Conservation (phyloP, 1,140 invertebrate species). For the Trichogramma pretiosum region DNA sequence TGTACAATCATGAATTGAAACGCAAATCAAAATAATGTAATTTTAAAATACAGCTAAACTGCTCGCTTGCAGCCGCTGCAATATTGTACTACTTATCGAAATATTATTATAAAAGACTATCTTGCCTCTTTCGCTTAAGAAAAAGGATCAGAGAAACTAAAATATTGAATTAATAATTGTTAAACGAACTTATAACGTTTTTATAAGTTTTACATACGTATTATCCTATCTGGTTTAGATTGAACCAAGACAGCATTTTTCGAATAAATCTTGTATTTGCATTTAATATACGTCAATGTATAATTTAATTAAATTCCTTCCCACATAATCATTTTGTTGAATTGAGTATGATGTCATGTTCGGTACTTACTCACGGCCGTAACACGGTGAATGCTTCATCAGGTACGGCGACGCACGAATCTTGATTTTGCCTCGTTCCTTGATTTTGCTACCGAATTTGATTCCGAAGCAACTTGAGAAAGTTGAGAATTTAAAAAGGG, state of each 20-base stretch:
- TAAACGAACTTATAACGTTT: constrained; percentile 15
- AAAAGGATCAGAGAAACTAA: constrained; percentile 15
- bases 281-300: neutral
- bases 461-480: too few relatives aligned
- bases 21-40: constrained; percentile 5
- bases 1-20: constrained; percentile 6
- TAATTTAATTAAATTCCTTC: neutral
- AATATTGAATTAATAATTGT: constrained; percentile 4
- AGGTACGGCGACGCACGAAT: constrained; percentile 1
- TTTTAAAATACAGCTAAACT: constrained; percentile 7
- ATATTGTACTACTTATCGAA: constrained; percentile 1
- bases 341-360: too few relatives aligned
- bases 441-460: too few relatives aligned
- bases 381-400: neutral
- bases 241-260: constrained; percentile 2
- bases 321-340: neutral
- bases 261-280: constrained; percentile 12
- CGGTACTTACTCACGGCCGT: constrained; percentile 9
- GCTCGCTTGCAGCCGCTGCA: neutral
- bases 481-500: too few relatives aligned
- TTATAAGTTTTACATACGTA: constrained; percentile 15
- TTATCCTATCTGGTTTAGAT: constrained; percentile 8
- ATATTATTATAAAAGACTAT: constrained; percentile 14
- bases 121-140: constrained; percentile 17
- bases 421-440: neutral